Base-by-base conservation (phyloP, 2,888 invertebrate genomes). In the Cerastoderma edule region DNA sequence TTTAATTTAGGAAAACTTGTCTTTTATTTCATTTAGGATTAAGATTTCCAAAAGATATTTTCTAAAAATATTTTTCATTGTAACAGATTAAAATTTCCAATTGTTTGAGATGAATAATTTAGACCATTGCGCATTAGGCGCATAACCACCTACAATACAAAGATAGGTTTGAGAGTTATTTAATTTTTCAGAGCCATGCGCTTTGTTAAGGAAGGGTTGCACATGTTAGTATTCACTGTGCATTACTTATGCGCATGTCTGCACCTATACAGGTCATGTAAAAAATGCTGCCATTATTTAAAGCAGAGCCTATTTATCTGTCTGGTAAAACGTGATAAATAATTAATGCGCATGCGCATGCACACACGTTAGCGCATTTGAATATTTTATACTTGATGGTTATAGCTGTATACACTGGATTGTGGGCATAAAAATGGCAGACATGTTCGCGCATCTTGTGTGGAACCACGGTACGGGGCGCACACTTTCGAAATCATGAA, bases 371-470 rank as follows among this genome's bases (percentile, higher is more conserved):
- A 64, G 68, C 50, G 64, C 67, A 69, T 75, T 79, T 79, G 79
- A 79, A 79, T 79, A 79, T 75, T 72, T 75, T 75, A 72, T 53
- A 72, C 72, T 75, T 67, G 75, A 70, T 72, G 72, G 60, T 65
- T 56, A 44, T 75, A 63, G 60, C 54, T 53, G 72, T 72, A 71
- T 79, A 69, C 66, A 48, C 54, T 54, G 68, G 69, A 74, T 74
- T 67, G 32, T 64, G 57, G 57, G 68, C 63, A 64, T 30, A 75
- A 78, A 74, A 75, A 60, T 64, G 67, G 63, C 74, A 68, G 79
- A 68, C 74, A 74, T 70, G 65, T 67, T 69, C 66, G 75, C 72
- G 79, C 53, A 72, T 60, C 22, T 27, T 33, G 24, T 35, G 22
- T 39, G 39, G 60, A 33, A 33, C 32, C 8, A 53, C 66, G 63